These are phyloP conservation scores for Ancistrus triradiatus DNA, from an alignment of 2,113 vertebrate species.

Conservation along the genomic window DNA sequence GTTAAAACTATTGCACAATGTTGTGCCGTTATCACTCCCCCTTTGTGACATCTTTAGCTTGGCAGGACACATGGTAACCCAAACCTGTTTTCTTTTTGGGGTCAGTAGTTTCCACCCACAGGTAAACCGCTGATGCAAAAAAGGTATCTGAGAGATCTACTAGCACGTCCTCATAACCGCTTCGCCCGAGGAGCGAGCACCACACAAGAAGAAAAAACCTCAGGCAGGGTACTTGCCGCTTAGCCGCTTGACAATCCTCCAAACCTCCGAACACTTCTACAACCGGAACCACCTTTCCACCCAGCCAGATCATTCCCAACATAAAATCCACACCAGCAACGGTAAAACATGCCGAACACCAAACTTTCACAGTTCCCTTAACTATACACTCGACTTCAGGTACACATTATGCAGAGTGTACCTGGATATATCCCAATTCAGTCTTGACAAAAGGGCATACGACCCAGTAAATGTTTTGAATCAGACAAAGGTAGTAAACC, in stretches of 20 bases:
- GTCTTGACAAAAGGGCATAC: not conserved
- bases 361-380: not conserved
- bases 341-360: not conserved
- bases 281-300: not conserved
- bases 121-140: not conserved
- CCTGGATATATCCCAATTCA: not conserved
- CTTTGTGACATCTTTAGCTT: not conserved
- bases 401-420: not conserved
- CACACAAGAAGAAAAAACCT: not conserved
- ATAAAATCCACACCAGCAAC: not conserved
- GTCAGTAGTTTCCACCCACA: not conserved
- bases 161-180: not conserved
- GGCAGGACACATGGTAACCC: not conserved
- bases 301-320: constrained; percentile 16
- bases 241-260: not conserved
- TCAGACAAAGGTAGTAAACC: not conserved
- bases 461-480: not conserved
- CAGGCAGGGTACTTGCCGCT: not conserved
- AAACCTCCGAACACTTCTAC: not conserved
- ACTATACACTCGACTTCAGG: not conserved
- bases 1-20: not conserved
- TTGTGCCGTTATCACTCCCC: not conserved
- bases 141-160: not conserved
- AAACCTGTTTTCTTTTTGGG: not conserved
- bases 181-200: not conserved